Percentiles rank a stretch among this genome's conserved stretches.
Evolutionary conservation across 2,113 vertebrate genomes (phyloP).

Genomic region (Oryzias celebensis): DNA sequence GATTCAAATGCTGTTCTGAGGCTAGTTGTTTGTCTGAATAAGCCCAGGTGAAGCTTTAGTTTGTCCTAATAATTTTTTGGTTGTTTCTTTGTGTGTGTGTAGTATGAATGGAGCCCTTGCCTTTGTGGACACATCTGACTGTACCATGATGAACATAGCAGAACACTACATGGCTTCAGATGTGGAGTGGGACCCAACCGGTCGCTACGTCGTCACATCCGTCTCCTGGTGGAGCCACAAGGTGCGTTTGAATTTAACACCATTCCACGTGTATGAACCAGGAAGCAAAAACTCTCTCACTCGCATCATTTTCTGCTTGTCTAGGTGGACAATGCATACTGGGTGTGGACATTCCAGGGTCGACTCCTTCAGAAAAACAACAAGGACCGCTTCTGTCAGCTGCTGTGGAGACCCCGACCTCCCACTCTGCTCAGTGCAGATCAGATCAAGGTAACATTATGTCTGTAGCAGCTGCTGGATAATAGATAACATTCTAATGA

Average conservation of each 20-base stretch:
- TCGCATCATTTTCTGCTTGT: not conserved
- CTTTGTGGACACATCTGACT: constrained; percentile 96
- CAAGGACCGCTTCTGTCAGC: constrained; percentile 96
- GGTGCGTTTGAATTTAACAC: constrained; percentile 56
- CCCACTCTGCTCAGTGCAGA: constrained; percentile 85
- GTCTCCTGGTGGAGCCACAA: constrained; percentile 99
- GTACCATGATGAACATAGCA: constrained; percentile 98
- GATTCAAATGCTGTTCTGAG: constrained; percentile 57
- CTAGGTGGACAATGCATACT: constrained; percentile 97
- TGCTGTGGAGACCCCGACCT: constrained; percentile 95
- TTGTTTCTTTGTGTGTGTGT: constrained; percentile 6
- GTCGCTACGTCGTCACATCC: constrained; percentile 92
- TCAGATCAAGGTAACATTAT: constrained; percentile 84
- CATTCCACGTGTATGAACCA: too few relatives aligned
- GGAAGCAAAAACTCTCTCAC: too few relatives aligned
- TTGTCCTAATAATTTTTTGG: not conserved
- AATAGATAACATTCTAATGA: not conserved
- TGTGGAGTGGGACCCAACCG: constrained; percentile 97
- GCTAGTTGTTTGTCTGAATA: constrained; percentile 6
- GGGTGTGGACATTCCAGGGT: constrained; percentile 99
- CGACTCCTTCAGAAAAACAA: constrained; percentile 97
- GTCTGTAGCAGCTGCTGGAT: not conserved
- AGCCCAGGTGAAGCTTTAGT: not conserved
- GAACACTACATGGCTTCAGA: constrained; percentile 98
- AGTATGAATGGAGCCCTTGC: constrained; percentile 98